Evolutionary conservation across 1,140 invertebrate genomes (phyloP), one percentile per base, ranked within the genome.

Genomic region (Druon quercuslanigerum): DNA sequence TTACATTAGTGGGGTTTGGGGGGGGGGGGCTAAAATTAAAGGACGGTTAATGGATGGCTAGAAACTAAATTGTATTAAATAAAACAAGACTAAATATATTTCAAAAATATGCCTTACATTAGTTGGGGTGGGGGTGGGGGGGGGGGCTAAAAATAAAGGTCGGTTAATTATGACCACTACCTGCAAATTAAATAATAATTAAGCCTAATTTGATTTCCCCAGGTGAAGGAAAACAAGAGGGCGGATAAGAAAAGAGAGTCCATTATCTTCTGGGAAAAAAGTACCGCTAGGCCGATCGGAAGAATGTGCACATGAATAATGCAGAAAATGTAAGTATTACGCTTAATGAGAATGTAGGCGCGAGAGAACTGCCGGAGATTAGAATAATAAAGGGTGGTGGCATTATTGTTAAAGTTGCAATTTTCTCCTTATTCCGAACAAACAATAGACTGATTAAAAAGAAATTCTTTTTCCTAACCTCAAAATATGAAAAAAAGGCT

Each of bases 191-290:
- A 25, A 25, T 60, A 60, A 33, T 25, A 19, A 33, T 20, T 14
- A 66, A 66, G 25, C 16, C 40, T 14, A 66, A 66, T 66, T 66
- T 40, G 25, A 25, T 66, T 66, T 66, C 20, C 12, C 40, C 20
- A 20, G 20, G 14, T 40, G 25, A 66, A 14, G 20, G 12, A 66
- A 66, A 66, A 33, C 25, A 33, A 33, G 19, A 16, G 25, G 57
- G 57, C 57, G 57, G 57, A 66, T 66, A 66, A n/a, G 40, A 66
- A 66, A 66, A 66, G 13, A 66, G 20, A 40, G 16, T 66, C 25
- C 57, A 66, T 66, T 66, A 40, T 66, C 20, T 40, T 66, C 57
- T 66, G 57, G 57, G 57, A 66, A 66, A 66, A 66, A 66, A 66
- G 57, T 66, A 66, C 57, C 57, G 57, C 57, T 66, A 66, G 12